phyloP scores from a whole-genome alignment of 2,888 invertebrate species.

The Ceratothoa steindachneri region DNA sequence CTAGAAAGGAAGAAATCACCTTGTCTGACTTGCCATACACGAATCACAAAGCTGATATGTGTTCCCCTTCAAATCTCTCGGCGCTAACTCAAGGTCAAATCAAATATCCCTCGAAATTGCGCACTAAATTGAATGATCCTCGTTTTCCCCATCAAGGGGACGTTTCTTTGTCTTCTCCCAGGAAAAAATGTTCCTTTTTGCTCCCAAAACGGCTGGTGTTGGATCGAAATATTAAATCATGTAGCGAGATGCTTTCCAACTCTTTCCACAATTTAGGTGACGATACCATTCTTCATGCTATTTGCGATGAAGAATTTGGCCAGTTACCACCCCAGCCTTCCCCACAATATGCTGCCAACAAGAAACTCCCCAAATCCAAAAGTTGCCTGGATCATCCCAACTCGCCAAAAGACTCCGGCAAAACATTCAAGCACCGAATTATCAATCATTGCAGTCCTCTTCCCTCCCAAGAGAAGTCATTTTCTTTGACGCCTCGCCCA shows the following conservation, averaged over 20 bases:
- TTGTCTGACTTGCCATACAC: too few relatives aligned
- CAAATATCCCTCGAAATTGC: too few relatives aligned
- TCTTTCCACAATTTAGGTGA: neutral
- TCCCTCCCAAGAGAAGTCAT: neutral
- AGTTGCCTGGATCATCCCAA: neutral
- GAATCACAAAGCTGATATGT: too few relatives aligned
- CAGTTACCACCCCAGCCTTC: too few relatives aligned
- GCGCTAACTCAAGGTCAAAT: too few relatives aligned
- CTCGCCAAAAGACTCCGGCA: neutral
- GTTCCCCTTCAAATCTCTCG: too few relatives aligned
- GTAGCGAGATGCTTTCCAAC: too few relatives aligned
- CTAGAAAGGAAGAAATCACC: neutral
- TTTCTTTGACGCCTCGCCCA: slow-evolving; percentile 56
- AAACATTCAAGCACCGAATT: neutral
- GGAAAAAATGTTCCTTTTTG: too few relatives aligned
- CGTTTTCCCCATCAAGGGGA: too few relatives aligned
- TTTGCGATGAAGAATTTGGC: neutral
- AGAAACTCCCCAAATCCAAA: neutral
- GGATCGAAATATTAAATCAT: too few relatives aligned
- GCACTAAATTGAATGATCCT: too few relatives aligned
- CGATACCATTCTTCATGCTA: neutral
- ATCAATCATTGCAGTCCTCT: neutral
- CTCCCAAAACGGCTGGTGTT: too few relatives aligned
- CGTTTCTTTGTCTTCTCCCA: neutral
- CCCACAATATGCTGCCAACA: neutral